Percentiles rank a stretch among this genome's conserved stretches.
These are phyloP conservation scores for Diadema setosum DNA, from an alignment of 35 echinoderm and acorn worm genomes.

Conservation along the genomic window DNA sequence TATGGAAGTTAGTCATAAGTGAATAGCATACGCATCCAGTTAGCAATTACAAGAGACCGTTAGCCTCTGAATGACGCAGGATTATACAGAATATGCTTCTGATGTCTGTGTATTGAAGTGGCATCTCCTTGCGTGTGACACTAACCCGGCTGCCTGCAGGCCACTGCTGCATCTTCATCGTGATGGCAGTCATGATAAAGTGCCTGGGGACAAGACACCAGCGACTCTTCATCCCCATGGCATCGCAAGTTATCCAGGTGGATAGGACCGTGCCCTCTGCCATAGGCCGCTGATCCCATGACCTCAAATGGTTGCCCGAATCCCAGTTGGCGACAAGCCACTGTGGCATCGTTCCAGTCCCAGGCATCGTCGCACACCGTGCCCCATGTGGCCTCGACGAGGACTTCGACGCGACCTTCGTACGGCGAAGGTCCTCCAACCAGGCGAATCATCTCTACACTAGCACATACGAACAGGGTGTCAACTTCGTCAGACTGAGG, in stretches of 20 bases:
- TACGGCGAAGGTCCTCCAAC: neutral
- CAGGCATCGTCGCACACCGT: constrained; percentile 48
- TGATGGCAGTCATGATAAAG: neutral
- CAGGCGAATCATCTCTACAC: no score
- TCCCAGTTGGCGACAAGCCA: constrained; percentile 34
- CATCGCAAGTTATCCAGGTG: constrained; percentile 31
- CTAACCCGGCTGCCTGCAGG: constrained; percentile 26
- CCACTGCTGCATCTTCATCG: constrained; percentile 12
- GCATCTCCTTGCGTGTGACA: neutral
- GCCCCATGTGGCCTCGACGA: constrained; percentile 19
- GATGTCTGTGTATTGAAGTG: neutral
- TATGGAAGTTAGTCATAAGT: neutral
- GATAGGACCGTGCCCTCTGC: constrained; percentile 9
- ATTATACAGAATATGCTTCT: neutral
- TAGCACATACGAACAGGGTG: no score
- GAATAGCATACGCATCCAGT: neutral
- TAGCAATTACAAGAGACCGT: neutral
- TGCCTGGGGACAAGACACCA: constrained; percentile 5
- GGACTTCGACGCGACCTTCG: constrained; percentile 39
- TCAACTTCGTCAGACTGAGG: no score
- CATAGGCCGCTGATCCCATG: neutral
- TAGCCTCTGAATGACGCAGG: neutral
- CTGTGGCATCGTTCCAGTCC: constrained; percentile 19
- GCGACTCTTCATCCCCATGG: neutral
- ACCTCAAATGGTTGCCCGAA: neutral